These are phyloP conservation scores for Geotrypetes seraphini DNA, from an alignment of 2,797 vertebrate species.

Conservation along the genomic window DNA sequence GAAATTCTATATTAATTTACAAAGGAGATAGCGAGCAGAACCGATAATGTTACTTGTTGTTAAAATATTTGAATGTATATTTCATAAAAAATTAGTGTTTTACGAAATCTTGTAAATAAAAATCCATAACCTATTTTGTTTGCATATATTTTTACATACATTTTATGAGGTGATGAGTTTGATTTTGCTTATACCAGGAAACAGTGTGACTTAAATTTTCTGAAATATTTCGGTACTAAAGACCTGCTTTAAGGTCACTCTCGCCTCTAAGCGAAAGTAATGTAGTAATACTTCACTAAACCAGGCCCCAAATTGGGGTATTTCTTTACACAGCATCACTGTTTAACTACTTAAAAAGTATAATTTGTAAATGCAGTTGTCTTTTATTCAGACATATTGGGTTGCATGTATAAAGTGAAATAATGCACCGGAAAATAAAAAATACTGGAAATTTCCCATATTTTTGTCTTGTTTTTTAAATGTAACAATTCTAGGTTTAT, in stretches of 20 bases:
- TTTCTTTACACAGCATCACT: constrained; percentile 34
- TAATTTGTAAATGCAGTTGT: constrained; percentile 38
- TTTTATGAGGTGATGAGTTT: constrained; percentile 2
- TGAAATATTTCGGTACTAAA: too few species aligned
- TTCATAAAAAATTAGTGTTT: constrained; percentile 60
- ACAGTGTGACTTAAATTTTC: not conserved
- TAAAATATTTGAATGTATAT: constrained; percentile 64
- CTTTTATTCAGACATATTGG: constrained; percentile 23
- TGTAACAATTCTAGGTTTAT: too few species aligned
- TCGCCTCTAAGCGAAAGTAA: too few species aligned
- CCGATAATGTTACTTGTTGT: constrained; percentile 48
- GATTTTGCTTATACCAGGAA: not conserved
- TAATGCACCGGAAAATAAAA: constrained; percentile 54
- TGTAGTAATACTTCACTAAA: too few species aligned
- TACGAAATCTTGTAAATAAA: constrained; percentile 62
- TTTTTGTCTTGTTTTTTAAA: too few species aligned
- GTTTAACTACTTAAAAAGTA: constrained; percentile 21
- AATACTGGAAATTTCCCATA: constrained; percentile 27
- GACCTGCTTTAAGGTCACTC: too few species aligned
- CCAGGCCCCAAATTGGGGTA: constrained; percentile 17
- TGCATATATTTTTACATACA: constrained; percentile 14
- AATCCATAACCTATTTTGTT: constrained; percentile 45
- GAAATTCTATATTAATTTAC: constrained; percentile 67
- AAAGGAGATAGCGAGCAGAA: constrained; percentile 43
- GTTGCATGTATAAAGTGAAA: constrained; percentile 44